phyloP scores from a whole-genome alignment of 2,113 vertebrate species.

The Thalassoma bifasciatum region DNA sequence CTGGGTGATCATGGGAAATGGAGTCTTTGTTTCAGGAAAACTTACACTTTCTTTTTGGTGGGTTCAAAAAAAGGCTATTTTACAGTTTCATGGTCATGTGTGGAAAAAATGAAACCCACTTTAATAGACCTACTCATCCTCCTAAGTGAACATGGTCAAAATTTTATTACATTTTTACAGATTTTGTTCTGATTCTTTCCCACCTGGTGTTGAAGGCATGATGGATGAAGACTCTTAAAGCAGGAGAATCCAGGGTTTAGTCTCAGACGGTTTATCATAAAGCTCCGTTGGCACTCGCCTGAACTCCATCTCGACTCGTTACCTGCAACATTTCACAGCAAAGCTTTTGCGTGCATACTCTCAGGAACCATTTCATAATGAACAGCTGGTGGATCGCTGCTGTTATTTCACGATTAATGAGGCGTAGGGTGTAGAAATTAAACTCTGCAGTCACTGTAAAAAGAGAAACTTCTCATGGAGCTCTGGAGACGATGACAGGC shows the following conservation, averaged over 20 bases:
- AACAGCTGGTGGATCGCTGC: constrained; percentile 23
- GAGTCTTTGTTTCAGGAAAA: no score
- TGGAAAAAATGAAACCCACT: no score
- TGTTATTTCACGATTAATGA: constrained; percentile 46
- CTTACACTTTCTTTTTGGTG: no score
- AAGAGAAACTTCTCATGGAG: neutral
- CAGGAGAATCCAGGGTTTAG: neutral
- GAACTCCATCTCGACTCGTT: constrained; percentile 24
- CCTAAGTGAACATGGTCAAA: no score
- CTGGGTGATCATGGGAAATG: no score
- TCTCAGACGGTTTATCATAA: neutral
- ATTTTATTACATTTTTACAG: no score
- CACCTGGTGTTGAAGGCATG: no score
- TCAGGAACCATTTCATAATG: neutral
- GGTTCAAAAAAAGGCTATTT: no score
- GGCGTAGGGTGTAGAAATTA: constrained; percentile 2
- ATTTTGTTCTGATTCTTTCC: no score
- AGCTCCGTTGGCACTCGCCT: constrained; percentile 5
- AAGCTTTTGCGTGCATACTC: neutral
- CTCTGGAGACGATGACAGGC: neutral
- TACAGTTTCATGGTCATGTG: no score
- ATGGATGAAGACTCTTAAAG: neutral
- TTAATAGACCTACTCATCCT: no score
- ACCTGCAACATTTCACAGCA: constrained; percentile 33
- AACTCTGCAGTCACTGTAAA: neutral